Base-by-base conservation (phyloP, 37 sponge, comb jelly and placozoan species). In the Lycopodina hypogea region DNA sequence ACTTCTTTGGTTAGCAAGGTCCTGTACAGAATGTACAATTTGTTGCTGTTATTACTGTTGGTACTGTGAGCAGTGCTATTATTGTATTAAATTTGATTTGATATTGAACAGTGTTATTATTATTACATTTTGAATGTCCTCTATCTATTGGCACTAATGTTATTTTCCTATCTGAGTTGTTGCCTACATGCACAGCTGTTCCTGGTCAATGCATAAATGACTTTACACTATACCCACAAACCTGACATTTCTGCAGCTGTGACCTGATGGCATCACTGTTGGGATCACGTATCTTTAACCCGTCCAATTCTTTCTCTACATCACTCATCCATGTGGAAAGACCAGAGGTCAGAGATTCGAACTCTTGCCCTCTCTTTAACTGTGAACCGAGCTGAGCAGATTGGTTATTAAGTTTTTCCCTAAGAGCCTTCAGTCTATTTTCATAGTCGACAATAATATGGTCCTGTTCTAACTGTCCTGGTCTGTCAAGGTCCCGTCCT, bases 201-300 rank as follows among this genome's bases (percentile, higher is more conserved):
- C n/a, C n/a, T n/a, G n/a, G n/a, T n/a, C n/a, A n/a, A n/a, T n/a
- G n/a, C n/a, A n/a, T n/a, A n/a, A n/a, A n/a, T n/a, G n/a, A n/a
- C n/a, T n/a, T n/a, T n/a, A n/a, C n/a, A n/a, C n/a, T 45, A 9
- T 9, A 45, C 48, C 48, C 48, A 51, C 74, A 28, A 24, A 90
- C 90, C 90, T 90, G 59, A 34, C 81, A 80, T 60, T 58, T 76
- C 42, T 61, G 33, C 34, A 33, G 71, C 66, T 90, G 80, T 18
- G 53, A 11, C 51, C 72, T 60, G 23, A 90, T 61, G 39, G 39
- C 58, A 0, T 38, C 24, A 56, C 80, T 69, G 55, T 60, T 68
- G 36, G 86, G 86, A 26, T 85, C 86, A 21, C 28, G 58, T 14
- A 90, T 57, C 36, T 50, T 50, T n/a, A 90, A 72, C 17, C 62